Base-by-base conservation (phyloP, 1,140 invertebrate genomes). In the Ylistrum balloti region DNA sequence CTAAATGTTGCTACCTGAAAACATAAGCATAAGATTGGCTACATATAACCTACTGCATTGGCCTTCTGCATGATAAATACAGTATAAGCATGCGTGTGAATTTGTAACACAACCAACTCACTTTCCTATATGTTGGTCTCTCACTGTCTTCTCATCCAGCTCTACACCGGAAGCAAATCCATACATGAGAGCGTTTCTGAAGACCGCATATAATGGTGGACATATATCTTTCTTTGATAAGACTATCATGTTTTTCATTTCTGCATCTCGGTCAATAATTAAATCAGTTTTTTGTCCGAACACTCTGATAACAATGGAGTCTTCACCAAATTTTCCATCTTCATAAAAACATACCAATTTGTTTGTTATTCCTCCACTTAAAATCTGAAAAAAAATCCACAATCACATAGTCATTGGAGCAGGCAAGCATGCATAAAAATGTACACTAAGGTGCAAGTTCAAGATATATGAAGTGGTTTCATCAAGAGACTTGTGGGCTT, bases 331-430 rank as follows among this genome's bases (percentile, higher is more conserved):
- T 94, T 97, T 97, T 92, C 97, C 95, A 93, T 97, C 95, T 35
- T 96, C 92, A 91, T 97, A 98, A 93, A 98, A 98, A 34, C 98
- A 98, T 86, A 99, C 97, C 91, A 99, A 97, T 96, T 98, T 98
- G 97, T 99, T 99, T 87, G 99, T 99, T 88, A 99, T 99, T 35
- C 99, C 99, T 97, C 99, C 98, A 89, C 98, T 99, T 96, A 99
- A 99, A 93, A 98, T 96, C 98, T 99, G 95, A 35, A 94, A 92
- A 38, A 45, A 88, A 74, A 87, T 87, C 28, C 22, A 74, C 56
- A 74, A 74, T 74, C n/a, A n/a, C n/a, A n/a, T n/a, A n/a, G n/a
- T n/a, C n/a, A n/a, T n/a, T n/a, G n/a, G n/a, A n/a, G n/a, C n/a
- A n/a, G n/a, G n/a, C n/a, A n/a, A n/a, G n/a, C n/a, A n/a, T n/a